These are phyloP conservation scores for Aphelocoma californica DNA, from an alignment of 2,797 vertebrate species.

Conservation along the genomic window DNA sequence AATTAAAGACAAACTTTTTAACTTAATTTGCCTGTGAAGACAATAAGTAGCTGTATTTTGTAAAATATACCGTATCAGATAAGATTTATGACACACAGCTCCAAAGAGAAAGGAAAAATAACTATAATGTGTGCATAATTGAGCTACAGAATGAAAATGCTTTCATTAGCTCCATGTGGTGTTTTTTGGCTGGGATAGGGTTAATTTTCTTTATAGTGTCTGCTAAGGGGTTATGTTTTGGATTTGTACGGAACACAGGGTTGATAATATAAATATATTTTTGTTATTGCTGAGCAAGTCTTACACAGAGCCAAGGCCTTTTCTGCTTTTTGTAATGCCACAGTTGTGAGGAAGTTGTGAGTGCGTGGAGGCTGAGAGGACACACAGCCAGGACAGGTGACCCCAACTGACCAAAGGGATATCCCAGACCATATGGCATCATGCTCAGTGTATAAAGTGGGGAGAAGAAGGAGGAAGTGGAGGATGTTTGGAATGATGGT, in stretches of 20 bases:
- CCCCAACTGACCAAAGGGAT: background rate
- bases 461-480: background rate
- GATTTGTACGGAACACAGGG: background rate
- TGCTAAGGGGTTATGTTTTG: background rate
- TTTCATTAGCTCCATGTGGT: background rate
- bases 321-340: background rate
- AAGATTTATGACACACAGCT: background rate
- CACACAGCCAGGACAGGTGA: background rate
- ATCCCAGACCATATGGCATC: background rate
- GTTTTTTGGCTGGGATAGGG: background rate
- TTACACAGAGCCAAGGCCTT: background rate
- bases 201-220: background rate
- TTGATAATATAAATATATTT: background rate
- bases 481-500: background rate
- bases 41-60: background rate
- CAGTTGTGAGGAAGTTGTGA: background rate
- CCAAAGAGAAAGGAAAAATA: background rate
- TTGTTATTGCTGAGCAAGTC: background rate
- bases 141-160: background rate
- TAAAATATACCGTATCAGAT: background rate
- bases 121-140: background rate
- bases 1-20: background rate
- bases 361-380: background rate
- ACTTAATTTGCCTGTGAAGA: background rate
- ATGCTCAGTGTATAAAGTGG: background rate